Evolutionary conservation across 2,113 vertebrate species (phyloP).

Genomic region (Cyprichromis sp.): DNA sequence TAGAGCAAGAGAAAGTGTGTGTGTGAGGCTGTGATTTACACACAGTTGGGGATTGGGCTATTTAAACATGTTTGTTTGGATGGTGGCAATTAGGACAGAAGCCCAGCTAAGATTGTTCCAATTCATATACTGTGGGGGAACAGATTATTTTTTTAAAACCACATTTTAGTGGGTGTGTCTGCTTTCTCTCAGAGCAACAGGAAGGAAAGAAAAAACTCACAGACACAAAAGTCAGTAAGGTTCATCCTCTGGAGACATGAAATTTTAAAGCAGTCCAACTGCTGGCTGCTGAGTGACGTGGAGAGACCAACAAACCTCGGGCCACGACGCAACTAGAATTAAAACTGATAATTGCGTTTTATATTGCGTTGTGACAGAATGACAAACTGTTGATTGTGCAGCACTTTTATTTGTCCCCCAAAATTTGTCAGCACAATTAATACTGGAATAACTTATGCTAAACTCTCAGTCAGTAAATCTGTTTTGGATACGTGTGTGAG

Average conservation of each 20-base stretch:
- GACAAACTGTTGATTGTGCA: background rate
- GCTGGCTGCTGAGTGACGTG: background rate
- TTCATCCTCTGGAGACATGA: background rate
- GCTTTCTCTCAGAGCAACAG: background rate
- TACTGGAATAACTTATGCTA: background rate
- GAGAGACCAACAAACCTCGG: background rate
- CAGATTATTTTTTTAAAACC: accelerated
- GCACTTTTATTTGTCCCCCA: background rate
- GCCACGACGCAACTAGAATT: background rate
- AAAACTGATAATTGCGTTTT: background rate
- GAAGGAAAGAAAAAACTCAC: background rate
- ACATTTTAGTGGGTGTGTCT: background rate
- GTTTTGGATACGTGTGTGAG: background rate
- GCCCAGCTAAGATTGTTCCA: background rate
- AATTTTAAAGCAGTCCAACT: background rate
- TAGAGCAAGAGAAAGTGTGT: background rate
- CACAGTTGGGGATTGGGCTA: background rate
- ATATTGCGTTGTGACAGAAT: background rate
- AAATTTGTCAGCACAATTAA: background rate
- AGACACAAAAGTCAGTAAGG: background rate
- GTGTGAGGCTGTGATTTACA: background rate
- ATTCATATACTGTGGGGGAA: background rate
- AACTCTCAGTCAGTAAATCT: background rate
- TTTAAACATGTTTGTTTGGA: background rate
- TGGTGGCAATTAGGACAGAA: background rate